Percentiles rank a stretch among this genome's conserved stretches.
phyloP scores from a whole-genome alignment of 2,888 invertebrate species.

The Oscheius sp. region DNA sequence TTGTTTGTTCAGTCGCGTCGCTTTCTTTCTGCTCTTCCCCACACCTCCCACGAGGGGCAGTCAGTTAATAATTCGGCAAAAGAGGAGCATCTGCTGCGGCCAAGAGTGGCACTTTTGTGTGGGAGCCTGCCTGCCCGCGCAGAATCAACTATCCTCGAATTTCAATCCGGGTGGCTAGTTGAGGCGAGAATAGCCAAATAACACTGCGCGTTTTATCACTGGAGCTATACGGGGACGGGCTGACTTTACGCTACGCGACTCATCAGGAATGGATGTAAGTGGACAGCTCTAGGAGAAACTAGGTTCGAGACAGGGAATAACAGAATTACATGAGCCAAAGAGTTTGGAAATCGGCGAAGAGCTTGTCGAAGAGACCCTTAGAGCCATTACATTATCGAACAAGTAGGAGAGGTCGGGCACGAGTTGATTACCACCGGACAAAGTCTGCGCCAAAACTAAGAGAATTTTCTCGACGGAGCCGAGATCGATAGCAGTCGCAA shows the following conservation, averaged over 20 bases:
- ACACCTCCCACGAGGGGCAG: background rate
- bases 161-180: constrained; percentile 20
- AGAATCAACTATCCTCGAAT: constrained; percentile 11
- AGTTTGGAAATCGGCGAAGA: too few relatives aligned
- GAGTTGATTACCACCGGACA: too few relatives aligned
- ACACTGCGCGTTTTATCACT: background rate
- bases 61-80: constrained; percentile 12
- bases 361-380: too few relatives aligned
- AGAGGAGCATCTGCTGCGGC: background rate
- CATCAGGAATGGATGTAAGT: constrained; percentile 8
- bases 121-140: constrained; percentile 23
- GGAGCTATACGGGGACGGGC: background rate
- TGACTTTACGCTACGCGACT: background rate
- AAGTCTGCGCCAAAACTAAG: too few relatives aligned
- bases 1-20: constrained; percentile 26
- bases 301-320: background rate
- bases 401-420: too few relatives aligned
- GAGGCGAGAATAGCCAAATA: constrained; percentile 29
- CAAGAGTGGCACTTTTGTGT: constrained; percentile 34
- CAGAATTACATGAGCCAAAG: background rate
- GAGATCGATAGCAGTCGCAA: too few relatives aligned
- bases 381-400: too few relatives aligned
- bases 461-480: too few relatives aligned
- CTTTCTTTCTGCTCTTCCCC: constrained; percentile 12
- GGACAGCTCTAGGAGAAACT: background rate